A percentile compares a stretch with the other conserved stretches of the same genome.
Evolutionary conservation across 2,797 vertebrate genomes (phyloP).

Genomic region (Pitangus sulphuratus): DNA sequence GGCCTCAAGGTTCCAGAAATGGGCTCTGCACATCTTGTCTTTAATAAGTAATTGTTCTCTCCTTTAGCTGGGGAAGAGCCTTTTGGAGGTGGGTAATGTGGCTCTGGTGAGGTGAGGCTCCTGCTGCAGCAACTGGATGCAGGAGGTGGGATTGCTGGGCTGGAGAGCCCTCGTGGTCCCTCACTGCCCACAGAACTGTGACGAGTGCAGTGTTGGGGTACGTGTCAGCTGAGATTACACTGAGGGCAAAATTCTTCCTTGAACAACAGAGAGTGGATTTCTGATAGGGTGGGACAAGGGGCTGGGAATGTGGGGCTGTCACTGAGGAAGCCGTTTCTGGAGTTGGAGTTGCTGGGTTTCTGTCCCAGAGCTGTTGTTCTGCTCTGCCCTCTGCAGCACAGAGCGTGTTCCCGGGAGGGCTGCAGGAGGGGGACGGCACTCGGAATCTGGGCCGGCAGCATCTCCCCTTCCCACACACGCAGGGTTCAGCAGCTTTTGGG

Average conservation of each 20-base stretch:
- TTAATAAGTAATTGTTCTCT: background rate
- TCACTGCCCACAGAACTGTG: accelerated
- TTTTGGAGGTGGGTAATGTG: accelerated
- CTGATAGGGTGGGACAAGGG: accelerated
- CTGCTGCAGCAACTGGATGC: background rate
- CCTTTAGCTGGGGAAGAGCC: background rate
- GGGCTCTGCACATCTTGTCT: background rate
- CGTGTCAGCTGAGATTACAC: accelerated
- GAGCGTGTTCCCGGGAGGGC: accelerated
- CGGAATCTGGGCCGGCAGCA: accelerated
- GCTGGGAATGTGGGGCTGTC: accelerated
- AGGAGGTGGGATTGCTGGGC: background rate
- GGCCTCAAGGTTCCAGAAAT: background rate
- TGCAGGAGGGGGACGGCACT: accelerated
- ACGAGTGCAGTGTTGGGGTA: accelerated
- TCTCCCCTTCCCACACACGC: background rate
- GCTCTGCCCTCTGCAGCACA: background rate
- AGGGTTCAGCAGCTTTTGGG: background rate
- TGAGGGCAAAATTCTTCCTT: background rate
- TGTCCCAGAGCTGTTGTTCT: background rate
- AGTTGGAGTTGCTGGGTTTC: background rate
- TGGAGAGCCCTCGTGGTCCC: too few species aligned
- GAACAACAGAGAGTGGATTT: accelerated
- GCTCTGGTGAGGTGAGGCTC: background rate
- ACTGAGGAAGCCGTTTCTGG: accelerated